Conservation (phyloP, 2,113 vertebrate species). For the Tragelaphus buxtoni region DNA sequence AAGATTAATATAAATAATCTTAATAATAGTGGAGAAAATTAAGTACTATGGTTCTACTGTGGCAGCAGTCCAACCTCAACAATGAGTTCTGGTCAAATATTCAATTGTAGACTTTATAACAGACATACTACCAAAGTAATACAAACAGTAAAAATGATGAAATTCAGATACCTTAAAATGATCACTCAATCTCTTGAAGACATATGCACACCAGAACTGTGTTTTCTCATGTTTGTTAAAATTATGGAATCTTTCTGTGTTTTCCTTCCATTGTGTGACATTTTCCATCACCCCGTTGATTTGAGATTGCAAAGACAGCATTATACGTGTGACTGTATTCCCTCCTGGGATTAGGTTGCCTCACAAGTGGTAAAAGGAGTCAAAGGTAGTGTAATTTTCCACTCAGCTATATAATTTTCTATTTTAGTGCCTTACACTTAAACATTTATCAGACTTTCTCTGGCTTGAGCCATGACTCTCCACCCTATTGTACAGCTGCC, state of each 20-base stretch:
- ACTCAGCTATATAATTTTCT: neutral
- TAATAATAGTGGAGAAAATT: neutral
- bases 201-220: neutral
- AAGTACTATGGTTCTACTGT: neutral
- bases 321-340: neutral
- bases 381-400: neutral
- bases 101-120: neutral
- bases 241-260: neutral
- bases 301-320: neutral
- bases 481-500: neutral
- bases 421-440: neutral
- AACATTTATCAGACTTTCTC: neutral
- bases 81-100: neutral
- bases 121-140: neutral
- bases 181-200: neutral
- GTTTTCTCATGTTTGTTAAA: neutral
- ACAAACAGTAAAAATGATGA: neutral
- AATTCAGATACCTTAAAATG: neutral
- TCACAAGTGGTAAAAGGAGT: neutral
- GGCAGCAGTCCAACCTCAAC: neutral
- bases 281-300: neutral
- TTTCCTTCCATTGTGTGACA: neutral
- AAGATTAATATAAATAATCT: slow-evolving; percentile 10
- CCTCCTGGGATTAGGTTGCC: neutral
- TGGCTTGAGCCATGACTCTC: neutral